These are phyloP conservation scores for Mixornis gularis DNA, from an alignment of 2,113 vertebrate species.

Conservation along the genomic window DNA sequence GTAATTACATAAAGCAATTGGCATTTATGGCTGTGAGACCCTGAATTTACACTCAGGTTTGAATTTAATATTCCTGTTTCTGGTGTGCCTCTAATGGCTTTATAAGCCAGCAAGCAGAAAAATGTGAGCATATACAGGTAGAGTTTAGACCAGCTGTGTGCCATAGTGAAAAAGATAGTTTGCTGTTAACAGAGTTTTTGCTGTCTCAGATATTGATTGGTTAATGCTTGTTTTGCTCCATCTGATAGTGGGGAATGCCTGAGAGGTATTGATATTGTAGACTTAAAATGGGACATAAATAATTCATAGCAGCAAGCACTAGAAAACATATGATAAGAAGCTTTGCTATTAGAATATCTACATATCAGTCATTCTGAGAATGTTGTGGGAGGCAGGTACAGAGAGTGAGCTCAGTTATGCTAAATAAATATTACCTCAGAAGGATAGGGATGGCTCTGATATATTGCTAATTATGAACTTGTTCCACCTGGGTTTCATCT, in stretches of 20 bases:
- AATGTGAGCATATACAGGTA: neutral
- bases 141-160: neutral
- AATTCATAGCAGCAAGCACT: slow-evolving; percentile 9
- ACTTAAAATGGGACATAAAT: slow-evolving; percentile 12
- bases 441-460: neutral
- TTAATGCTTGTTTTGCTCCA: neutral
- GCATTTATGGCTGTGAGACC: neutral
- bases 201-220: neutral
- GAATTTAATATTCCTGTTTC: neutral
- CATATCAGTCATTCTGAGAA: neutral
- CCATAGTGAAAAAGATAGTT: neutral
- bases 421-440: neutral
- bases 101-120: neutral
- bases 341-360: neutral
- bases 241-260: neutral
- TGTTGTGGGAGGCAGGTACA: neutral
- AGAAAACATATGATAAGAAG: neutral
- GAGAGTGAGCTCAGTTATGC: neutral
- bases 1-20: neutral
- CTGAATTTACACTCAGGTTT: neutral
- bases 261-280: neutral
- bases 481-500: neutral
- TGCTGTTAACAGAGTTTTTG: neutral
- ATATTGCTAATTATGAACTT: neutral
- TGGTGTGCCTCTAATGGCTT: neutral